Conservation (phyloP, 2,797 vertebrate species). For the Varecia variegata region DNA sequence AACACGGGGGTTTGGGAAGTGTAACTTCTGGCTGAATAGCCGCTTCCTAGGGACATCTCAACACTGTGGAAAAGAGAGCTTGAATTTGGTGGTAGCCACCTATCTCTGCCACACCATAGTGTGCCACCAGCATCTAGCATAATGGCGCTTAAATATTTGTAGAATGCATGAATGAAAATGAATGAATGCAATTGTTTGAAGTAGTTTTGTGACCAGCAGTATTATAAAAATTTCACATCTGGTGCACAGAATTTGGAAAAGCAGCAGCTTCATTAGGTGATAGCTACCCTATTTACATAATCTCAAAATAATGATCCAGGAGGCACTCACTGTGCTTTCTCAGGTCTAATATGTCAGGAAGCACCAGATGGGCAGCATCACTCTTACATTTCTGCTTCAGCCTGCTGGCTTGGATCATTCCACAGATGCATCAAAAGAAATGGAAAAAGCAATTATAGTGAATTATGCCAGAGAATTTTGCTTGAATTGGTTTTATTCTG, state of each 20-base stretch:
- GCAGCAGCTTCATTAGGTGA: background rate
- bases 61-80: background rate
- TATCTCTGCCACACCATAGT: background rate
- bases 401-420: background rate
- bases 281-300: background rate
- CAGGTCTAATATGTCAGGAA: background rate
- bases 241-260: background rate
- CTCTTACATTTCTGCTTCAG: background rate
- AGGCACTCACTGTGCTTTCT: background rate
- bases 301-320: background rate
- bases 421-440: background rate
- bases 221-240: background rate
- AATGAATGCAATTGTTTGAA: background rate
- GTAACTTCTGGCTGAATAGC: background rate
- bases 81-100: background rate
- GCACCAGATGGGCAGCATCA: background rate
- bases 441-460: background rate
- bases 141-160: background rate
- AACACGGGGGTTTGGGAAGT: background rate
- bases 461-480: background rate
- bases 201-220: background rate
- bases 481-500: background rate
- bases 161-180: background rate
- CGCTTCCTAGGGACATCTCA: background rate
- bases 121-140: background rate